These are phyloP conservation scores for Cynocephalus volans DNA, from an alignment of 2,113 vertebrate species.

Conservation along the genomic window DNA sequence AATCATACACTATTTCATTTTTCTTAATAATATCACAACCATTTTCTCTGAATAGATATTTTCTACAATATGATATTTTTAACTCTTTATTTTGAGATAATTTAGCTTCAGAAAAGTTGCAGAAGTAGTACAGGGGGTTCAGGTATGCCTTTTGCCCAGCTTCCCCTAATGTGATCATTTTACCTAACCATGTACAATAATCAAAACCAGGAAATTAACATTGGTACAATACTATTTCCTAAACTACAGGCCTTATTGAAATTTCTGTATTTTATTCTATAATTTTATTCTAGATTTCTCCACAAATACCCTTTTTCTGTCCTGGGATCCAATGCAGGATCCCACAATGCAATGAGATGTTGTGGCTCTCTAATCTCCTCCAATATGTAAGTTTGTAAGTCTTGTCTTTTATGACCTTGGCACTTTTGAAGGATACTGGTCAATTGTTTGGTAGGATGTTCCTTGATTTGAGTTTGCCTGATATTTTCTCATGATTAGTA, in stretches of 20 bases:
- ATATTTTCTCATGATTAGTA: not conserved
- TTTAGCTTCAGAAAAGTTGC: slow-evolving; percentile 38
- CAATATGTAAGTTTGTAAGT: not conserved
- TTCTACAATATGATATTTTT: not conserved
- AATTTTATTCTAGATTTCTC: slow-evolving; percentile 26
- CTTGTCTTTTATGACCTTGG: not conserved
- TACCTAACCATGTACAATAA: not conserved
- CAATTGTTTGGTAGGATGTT: not conserved
- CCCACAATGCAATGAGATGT: not conserved
- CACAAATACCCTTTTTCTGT: not conserved
- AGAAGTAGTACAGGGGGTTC: not conserved
- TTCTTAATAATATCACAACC: not conserved
- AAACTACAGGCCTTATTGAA: not conserved
- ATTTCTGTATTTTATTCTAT: not conserved
- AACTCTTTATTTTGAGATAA: slow-evolving; percentile 3
- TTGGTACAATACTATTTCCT: not conserved
- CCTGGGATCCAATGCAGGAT: not conserved
- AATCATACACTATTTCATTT: not conserved
- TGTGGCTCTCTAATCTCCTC: not conserved
- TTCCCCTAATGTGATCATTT: not conserved
- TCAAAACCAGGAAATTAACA: not conserved
- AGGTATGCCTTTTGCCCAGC: not conserved
- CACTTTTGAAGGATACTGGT: not conserved
- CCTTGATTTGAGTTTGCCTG: not conserved
- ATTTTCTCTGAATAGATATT: not conserved